Percentiles rank a stretch among this genome's conserved stretches.
Evolutionary conservation across 2,113 vertebrate species (phyloP).

Genomic region (Casuarius casuarius): DNA sequence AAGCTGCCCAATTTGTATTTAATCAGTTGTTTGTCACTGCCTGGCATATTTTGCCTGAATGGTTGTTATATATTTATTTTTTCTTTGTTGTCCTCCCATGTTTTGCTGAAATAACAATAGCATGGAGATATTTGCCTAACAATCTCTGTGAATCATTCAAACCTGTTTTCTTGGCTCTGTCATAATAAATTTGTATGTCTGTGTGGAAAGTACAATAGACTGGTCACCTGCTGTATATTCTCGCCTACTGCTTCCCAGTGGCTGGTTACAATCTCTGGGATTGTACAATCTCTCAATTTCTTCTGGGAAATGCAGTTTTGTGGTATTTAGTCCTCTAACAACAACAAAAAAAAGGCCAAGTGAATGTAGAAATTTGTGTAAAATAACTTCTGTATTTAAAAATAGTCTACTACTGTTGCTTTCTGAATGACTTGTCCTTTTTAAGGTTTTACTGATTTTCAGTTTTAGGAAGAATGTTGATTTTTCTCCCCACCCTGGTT

Average conservation of each 20-base stretch:
- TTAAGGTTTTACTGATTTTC: not conserved
- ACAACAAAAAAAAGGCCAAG: too few relatives aligned
- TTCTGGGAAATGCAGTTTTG: not conserved
- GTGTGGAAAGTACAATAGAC: not conserved
- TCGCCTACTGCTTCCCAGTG: not conserved
- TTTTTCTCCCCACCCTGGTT: too few relatives aligned
- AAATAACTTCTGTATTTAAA: not conserved
- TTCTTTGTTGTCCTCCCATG: not conserved
- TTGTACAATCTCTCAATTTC: not conserved
- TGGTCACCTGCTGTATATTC: not conserved
- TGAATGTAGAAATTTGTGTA: not conserved
- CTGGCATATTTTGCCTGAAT: not conserved
- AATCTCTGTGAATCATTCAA: not conserved
- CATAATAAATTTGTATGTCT: not conserved
- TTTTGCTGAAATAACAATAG: slow-evolving; percentile 1
- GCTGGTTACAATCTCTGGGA: not conserved
- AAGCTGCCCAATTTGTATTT: slow-evolving; percentile 45
- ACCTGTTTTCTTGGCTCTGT: not conserved
- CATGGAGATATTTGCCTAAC: not conserved
- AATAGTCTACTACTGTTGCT: not conserved
- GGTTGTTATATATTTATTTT: slow-evolving; percentile 8
- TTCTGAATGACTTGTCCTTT: not conserved
- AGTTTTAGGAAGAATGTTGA: not conserved
- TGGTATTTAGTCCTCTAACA: not conserved
- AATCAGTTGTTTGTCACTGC: slow-evolving; percentile 56